These are phyloP conservation scores for Anthoscopus minutus DNA, from an alignment of 2,113 vertebrate species.

Conservation along the genomic window DNA sequence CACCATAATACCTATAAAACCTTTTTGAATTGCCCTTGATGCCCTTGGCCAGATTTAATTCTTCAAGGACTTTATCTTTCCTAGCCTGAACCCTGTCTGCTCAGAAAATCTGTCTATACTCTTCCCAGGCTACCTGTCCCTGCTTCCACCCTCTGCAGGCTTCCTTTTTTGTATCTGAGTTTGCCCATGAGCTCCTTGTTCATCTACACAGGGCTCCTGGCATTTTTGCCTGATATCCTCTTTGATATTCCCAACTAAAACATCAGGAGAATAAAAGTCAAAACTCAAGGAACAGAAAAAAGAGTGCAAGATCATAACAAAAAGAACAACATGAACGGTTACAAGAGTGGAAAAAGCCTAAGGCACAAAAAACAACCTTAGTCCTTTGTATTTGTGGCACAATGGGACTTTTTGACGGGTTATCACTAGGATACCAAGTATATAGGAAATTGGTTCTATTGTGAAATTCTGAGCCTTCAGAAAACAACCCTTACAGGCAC, in stretches of 20 bases:
- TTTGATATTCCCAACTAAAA: background rate
- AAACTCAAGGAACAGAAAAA: background rate
- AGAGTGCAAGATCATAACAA: background rate
- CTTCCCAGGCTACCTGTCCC: background rate
- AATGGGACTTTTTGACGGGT: background rate
- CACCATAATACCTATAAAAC: background rate
- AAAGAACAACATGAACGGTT: background rate
- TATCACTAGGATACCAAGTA: background rate
- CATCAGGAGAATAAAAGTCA: background rate
- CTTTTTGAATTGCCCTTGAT: background rate
- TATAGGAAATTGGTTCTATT: background rate
- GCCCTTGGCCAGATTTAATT: background rate
- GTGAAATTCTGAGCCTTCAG: background rate
- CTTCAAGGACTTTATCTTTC: background rate
- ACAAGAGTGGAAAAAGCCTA: background rate
- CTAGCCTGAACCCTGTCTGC: background rate
- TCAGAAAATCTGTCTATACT: background rate
- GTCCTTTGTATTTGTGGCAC: background rate
- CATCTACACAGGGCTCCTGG: background rate
- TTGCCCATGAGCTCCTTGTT: background rate
- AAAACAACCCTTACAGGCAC: background rate
- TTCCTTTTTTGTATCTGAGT: background rate
- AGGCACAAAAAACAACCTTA: background rate
- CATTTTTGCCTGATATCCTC: background rate
- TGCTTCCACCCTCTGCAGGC: background rate